These are phyloP conservation scores for Thumatha senex DNA, from an alignment of 2,888 invertebrate genomes.

Conservation along the genomic window DNA sequence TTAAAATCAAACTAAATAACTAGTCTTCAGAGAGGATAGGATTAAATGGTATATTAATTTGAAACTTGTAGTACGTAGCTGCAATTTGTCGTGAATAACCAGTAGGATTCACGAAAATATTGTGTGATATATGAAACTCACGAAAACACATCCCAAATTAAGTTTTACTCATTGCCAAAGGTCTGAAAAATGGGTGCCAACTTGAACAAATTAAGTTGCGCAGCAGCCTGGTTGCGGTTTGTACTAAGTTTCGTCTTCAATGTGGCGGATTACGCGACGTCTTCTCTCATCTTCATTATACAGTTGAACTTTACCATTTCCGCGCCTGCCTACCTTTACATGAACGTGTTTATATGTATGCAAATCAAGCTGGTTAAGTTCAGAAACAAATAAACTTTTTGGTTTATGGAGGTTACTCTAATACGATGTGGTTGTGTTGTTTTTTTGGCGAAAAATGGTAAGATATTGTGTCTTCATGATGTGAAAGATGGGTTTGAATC, in stretches of 20 bases:
- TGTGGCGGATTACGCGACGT: conserved; percentile 68
- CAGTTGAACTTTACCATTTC: conserved; percentile 69
- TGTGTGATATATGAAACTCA: background rate
- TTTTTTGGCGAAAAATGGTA: conserved; percentile 37
- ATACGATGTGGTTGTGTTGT: conserved; percentile 46
- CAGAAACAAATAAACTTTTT: conserved; percentile 73
- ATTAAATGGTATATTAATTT: too few species aligned
- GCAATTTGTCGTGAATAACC: too few species aligned
- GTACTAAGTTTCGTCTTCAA: conserved; percentile 61
- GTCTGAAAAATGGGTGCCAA: conserved; percentile 44
- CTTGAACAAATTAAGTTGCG: conserved; percentile 44
- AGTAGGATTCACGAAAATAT: background rate
- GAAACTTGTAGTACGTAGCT: too few species aligned
- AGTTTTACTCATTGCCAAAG: conserved; percentile 5
- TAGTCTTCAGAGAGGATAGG: too few species aligned
- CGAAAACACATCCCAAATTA: background rate
- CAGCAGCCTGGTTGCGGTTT: conserved; percentile 52
- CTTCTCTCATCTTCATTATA: conserved; percentile 78
- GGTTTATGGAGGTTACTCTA: conserved; percentile 50
- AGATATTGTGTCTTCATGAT: conserved; percentile 24
- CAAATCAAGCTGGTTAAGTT: conserved; percentile 71
- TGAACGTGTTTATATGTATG: conserved; percentile 67
- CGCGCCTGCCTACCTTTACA: conserved; percentile 58
- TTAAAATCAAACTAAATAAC: too few species aligned
- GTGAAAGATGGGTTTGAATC: background rate